Conservation (phyloP, 2,113 vertebrate species). For the Tylochromis polylepis region DNA sequence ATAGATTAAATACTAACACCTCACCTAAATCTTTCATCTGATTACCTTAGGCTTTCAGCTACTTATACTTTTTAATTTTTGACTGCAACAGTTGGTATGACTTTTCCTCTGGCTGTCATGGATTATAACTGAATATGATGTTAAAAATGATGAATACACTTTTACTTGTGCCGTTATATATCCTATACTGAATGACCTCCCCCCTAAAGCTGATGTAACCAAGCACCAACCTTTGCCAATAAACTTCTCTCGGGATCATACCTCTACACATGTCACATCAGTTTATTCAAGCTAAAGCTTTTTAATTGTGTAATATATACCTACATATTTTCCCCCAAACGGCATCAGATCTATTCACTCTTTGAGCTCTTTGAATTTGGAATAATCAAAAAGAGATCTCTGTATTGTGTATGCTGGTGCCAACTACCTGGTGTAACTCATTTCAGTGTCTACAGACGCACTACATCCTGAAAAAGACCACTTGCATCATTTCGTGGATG, state of each 20-base stretch:
- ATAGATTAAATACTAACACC: slow-evolving; percentile 51
- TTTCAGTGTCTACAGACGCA: not conserved
- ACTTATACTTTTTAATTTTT: slow-evolving; percentile 30
- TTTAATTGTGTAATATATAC: not conserved
- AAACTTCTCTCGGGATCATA: not conserved
- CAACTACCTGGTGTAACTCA: not conserved
- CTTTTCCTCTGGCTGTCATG: slow-evolving; percentile 17
- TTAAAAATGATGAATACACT: slow-evolving; percentile 32
- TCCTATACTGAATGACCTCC: not conserved
- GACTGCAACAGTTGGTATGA: slow-evolving; percentile 29
- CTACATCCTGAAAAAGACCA: not conserved
- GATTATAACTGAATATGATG: not conserved
- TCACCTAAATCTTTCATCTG: slow-evolving; percentile 51
- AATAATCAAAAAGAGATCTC: not conserved
- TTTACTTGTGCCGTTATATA: slow-evolving; percentile 7
- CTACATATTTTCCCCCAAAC: not conserved
- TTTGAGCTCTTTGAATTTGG: not conserved
- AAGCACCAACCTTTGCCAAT: not conserved
- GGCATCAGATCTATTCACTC: not conserved
- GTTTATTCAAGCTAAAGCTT: not conserved
- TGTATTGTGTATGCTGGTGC: accelerated
- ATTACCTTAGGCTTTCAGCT: slow-evolving; percentile 37
- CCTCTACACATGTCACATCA: not conserved
- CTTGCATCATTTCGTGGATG: not conserved
- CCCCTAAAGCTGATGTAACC: slow-evolving; percentile 12